Evolutionary conservation across 1,140 invertebrate genomes (phyloP).

Genomic region (Drosophila santomea): DNA sequence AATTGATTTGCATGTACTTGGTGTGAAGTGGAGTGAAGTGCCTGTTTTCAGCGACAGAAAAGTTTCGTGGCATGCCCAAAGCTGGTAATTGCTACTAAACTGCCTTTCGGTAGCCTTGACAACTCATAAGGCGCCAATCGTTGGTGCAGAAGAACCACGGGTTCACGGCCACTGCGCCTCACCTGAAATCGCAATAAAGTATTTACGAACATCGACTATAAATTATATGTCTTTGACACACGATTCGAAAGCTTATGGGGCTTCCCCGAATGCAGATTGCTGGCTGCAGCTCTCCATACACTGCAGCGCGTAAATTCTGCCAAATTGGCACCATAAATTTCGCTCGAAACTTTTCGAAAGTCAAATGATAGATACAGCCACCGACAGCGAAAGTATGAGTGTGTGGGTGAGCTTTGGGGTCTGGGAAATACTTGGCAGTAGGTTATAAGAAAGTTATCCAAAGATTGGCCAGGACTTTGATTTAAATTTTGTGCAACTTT

Average conservation of each 20-base stretch:
- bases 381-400: constrained; percentile 11
- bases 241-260: constrained; percentile 18
- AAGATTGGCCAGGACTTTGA: constrained; percentile 12
- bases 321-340: constrained; percentile 72
- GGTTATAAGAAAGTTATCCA: constrained; percentile 38
- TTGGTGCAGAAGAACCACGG: not conserved
- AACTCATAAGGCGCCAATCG: not conserved
- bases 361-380: constrained; percentile 32
- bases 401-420: not conserved
- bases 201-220: constrained; percentile 57
- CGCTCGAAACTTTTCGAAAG: constrained; percentile 45
- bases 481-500: constrained; percentile 6
- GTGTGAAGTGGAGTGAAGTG: not conserved
- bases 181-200: constrained; percentile 43
- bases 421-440: constrained; percentile 23
- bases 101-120: not conserved
- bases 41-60: not conserved
- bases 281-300: constrained; percentile 15
- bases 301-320: constrained; percentile 69
- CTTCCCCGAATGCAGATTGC: constrained; percentile 29
- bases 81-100: constrained; percentile 27
- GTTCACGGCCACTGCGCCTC: not conserved
- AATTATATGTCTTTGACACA: constrained; percentile 69
- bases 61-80: not conserved
- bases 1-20: constrained; percentile 61